Evolutionary conservation across 2,888 invertebrate species (phyloP).

Genomic region (Parnassius mnemosyne): DNA sequence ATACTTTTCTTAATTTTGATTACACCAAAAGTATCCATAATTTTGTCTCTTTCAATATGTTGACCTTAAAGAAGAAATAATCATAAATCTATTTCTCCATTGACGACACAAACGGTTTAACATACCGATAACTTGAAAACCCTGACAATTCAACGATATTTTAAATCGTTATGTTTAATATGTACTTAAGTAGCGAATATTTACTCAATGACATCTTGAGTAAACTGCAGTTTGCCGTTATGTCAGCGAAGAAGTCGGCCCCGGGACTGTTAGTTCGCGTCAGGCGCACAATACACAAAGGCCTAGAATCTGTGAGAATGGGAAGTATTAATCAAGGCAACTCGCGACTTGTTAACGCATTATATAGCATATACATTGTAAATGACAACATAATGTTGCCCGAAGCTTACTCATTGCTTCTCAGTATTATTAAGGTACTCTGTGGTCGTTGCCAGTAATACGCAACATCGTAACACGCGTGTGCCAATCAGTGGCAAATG

Average conservation of each 20-base stretch:
- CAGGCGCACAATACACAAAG: conserved; percentile 43
- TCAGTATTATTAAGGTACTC: too few relatives aligned
- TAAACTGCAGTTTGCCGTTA: conserved; percentile 24
- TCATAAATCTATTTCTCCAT: too few relatives aligned
- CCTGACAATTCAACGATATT: conserved; percentile 5
- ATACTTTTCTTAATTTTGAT: too few relatives aligned
- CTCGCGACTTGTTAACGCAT: conserved; percentile 53
- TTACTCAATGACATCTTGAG: conserved; percentile 8
- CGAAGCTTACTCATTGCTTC: conserved; percentile 40
- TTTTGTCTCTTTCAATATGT: too few relatives aligned
- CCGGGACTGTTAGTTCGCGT: conserved; percentile 22
- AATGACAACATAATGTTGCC: conserved; percentile 30
- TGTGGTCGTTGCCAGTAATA: conserved; percentile 38
- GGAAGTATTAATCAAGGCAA: conserved; percentile 62
- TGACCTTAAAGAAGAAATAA: too few relatives aligned
- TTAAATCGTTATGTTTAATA: conserved; percentile 5
- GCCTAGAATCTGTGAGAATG: conserved; percentile 55
- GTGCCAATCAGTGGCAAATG: conserved; percentile 38
- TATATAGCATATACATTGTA: conserved; percentile 37
- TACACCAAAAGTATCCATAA: too few relatives aligned
- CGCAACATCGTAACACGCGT: conserved; percentile 33
- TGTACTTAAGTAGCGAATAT: conserved; percentile 7
- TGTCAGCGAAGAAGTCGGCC: conserved; percentile 14
- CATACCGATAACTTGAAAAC: not conserved
- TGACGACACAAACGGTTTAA: too few relatives aligned